Evolutionary conservation across 2,113 vertebrate species (phyloP), one percentile per base, ranked within the genome.

Genomic region (Dolichallabes microphthalmus): DNA sequence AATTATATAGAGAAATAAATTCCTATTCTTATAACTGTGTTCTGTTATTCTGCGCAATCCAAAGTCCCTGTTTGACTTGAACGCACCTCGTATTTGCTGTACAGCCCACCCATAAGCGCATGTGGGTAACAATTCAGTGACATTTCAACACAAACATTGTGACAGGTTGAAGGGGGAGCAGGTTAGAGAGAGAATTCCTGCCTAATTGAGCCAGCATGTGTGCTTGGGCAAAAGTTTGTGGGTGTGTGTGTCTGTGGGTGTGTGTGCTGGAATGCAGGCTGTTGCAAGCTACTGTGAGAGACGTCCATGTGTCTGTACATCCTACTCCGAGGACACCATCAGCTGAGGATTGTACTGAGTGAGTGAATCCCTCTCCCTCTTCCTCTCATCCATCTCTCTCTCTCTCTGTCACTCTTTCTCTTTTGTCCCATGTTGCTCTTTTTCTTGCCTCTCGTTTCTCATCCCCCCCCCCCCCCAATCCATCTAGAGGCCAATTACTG

Each of bases 401-500:
- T 52, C 17, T 2, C 27, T 74, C 13, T 20, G 19, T 64, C 64
- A n/a, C 9, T 4, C 39, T 82, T 35, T 88, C 52, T n/a, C 32
- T 80, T 66, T 80, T 22, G 14, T 77, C 22, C 68, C 74, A 45
- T 45, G 45, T 8, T 45, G 45, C 75, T 76, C 58, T 32, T 35
- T 12, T 64, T n/a, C 25, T 64, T 69, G 14, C 14, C 39, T 13
- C 80, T 53, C 52, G 22, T 66, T 68, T 64, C 81, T 79, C 85
- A 77, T 57, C 55, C 27, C 11, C 79, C 39, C 61, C 27, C n/a
- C 57, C 39, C 50, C n/a, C 14, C 35, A 58, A 82, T 82, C 30
- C 79, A 57, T 63, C 78, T 77, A 81, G 85, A 86, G 87, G n/a
- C 82, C 78, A 86, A 60, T 88, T 86, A 84, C 30, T n/a, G 78